These are phyloP conservation scores for Tachysurus fulvidraco DNA, from an alignment of 2,113 vertebrate species.

Conservation along the genomic window DNA sequence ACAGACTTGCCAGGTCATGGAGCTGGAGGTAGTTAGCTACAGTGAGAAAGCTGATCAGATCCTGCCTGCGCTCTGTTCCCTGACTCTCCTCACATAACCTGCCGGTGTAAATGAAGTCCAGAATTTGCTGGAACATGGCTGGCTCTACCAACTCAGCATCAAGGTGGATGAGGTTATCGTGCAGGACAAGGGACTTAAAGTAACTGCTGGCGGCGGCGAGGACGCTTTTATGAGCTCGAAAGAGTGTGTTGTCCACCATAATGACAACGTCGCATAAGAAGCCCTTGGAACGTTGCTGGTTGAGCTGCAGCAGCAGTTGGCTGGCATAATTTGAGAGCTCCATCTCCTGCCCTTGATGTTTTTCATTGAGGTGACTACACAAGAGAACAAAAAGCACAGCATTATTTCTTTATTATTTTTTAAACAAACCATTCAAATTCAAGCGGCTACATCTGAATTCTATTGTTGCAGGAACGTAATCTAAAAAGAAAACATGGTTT, in stretches of 20 bases:
- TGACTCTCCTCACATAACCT: conserved; percentile 84
- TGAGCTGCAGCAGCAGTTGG: conserved; percentile 98
- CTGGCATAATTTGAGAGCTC: conserved; percentile 99
- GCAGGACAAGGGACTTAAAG: conserved; percentile 96
- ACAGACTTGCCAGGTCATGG: conserved; percentile 92
- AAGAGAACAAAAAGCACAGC: not conserved
- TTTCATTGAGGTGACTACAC: conserved; percentile 52
- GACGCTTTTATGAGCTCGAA: conserved; percentile 97
- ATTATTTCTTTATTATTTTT: not conserved
- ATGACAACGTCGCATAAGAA: conserved; percentile 98
- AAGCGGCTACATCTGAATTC: not conserved
- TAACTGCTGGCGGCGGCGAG: conserved; percentile 98
- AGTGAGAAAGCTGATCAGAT: conserved; percentile 91
- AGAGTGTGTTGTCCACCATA: conserved; percentile 97
- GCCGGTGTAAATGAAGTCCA: conserved; percentile 99
- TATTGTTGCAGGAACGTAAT: too few relatives aligned
- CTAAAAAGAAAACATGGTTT: not conserved
- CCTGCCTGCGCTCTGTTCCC: conserved; percentile 82
- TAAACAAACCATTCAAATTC: not conserved
- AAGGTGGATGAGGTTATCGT: conserved; percentile 98
- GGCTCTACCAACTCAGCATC: conserved; percentile 99
- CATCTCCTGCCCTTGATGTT: conserved; percentile 80
- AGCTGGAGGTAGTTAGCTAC: conserved; percentile 99
- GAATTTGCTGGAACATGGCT: conserved; percentile 91
- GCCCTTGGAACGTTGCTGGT: conserved; percentile 98